phyloP scores from a whole-genome alignment of 2,113 vertebrate species.

The Xiphias gladius region DNA sequence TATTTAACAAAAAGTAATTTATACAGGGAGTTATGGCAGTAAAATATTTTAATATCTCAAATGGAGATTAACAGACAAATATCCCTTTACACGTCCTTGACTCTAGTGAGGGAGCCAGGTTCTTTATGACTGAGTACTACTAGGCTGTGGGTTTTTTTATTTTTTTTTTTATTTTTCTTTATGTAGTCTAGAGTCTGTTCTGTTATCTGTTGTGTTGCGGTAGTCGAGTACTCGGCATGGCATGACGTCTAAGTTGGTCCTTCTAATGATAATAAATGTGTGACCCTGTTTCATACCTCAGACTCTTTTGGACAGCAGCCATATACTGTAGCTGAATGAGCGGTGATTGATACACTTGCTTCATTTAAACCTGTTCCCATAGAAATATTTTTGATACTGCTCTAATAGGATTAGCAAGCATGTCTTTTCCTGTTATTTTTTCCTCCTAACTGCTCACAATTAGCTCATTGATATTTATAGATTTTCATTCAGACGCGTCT shows the following conservation, averaged over 20 bases:
- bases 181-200: not conserved
- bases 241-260: not conserved
- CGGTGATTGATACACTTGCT: not conserved
- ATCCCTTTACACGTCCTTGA: not conserved
- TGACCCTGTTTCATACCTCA: not conserved
- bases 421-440: not conserved
- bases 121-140: not conserved
- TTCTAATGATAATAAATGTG: not conserved
- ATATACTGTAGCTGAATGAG: not conserved
- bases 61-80: not conserved
- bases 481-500: not conserved
- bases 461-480: constrained; percentile 3
- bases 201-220: not conserved
- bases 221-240: not conserved
- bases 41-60: not conserved
- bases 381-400: not conserved
- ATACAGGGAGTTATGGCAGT: not conserved
- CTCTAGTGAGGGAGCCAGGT: not conserved
- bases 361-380: not conserved
- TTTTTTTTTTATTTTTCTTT: not conserved
- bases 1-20: not conserved
- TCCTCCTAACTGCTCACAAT: not conserved
- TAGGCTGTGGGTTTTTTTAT: too few species aligned
- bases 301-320: not conserved
- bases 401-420: not conserved